Percentiles rank a stretch among this genome's conserved stretches.
Evolutionary conservation across 2,113 vertebrate species (phyloP).

Genomic region (Ranitomeya imitator): DNA sequence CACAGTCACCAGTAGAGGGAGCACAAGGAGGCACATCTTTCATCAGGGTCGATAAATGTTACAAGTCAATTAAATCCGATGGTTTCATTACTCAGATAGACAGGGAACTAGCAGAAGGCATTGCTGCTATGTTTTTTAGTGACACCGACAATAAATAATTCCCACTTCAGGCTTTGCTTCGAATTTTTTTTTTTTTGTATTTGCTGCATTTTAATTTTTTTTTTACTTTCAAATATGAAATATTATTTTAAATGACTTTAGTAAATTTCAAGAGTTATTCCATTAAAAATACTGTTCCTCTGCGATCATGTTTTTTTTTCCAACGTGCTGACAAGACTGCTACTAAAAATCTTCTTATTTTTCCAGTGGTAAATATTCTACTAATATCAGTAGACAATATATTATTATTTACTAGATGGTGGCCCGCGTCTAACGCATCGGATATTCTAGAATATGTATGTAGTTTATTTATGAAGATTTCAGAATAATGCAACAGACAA

Average conservation of each 20-base stretch:
- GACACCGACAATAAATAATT: not conserved
- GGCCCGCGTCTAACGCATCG: too few species aligned
- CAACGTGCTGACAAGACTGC: too few species aligned
- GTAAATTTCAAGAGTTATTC: not conserved
- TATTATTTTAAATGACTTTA: not conserved
- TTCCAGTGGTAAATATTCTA: not conserved
- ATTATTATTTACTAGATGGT: not conserved
- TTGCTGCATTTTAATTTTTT: not conserved
- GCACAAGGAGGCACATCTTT: slow-evolving; percentile 18
- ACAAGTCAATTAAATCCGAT: slow-evolving; percentile 1
- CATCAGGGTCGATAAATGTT: not conserved
- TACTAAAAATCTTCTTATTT: too few species aligned
- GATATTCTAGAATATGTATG: too few species aligned
- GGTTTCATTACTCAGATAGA: not conserved
- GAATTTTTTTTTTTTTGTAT: not conserved
- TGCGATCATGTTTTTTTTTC: too few species aligned
- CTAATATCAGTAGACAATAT: not conserved
- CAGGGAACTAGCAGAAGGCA: not conserved
- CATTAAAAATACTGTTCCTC: not conserved
- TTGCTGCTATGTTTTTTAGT: not conserved
- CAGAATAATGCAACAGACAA: too few species aligned
- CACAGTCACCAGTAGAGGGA: slow-evolving; percentile 40
- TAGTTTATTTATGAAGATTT: too few species aligned
- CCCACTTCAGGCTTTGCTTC: not conserved
- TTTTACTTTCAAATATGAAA: not conserved